phyloP scores from a whole-genome alignment of 2,888 invertebrate species.

The Drosophila pseudotakahashii region DNA sequence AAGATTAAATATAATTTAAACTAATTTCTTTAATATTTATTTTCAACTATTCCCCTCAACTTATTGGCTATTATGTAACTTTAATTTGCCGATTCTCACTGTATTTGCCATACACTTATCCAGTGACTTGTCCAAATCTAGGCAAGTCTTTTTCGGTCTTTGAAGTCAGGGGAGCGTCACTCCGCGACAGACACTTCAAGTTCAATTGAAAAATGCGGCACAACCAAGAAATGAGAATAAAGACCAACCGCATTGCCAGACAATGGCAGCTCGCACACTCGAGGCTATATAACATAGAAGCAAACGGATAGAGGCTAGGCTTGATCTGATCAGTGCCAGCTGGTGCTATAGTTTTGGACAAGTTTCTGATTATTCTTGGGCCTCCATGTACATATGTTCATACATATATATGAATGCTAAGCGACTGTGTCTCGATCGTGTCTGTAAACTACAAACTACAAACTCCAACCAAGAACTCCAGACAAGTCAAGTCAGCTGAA shows the following conservation, averaged over 20 bases:
- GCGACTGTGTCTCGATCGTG: conserved; percentile 58
- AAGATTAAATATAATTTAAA: too few relatives aligned
- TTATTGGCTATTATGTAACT: not conserved
- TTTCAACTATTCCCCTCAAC: not conserved
- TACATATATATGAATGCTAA: conserved; percentile 38
- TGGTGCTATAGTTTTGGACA: conserved; percentile 36
- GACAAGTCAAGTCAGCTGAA: conserved; percentile 41
- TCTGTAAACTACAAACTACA: conserved; percentile 24
- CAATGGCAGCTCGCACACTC: conserved; percentile 49
- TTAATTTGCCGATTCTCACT: conserved; percentile 9
- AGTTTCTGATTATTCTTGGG: conserved; percentile 28
- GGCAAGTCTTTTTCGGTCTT: conserved; percentile 40
- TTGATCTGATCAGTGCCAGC: conserved; percentile 24
- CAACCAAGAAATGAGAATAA: conserved; percentile 50
- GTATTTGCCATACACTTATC: conserved; percentile 13
- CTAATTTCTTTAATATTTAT: too few relatives aligned
- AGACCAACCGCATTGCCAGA: conserved; percentile 75
- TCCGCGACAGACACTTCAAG: conserved; percentile 67
- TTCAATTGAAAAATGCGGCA: conserved; percentile 71
- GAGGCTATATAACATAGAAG: conserved; percentile 13
- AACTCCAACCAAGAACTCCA: conserved; percentile 24
- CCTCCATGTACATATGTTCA: conserved; percentile 1
- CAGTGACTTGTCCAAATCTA: conserved; percentile 30
- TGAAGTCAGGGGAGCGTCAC: conserved; percentile 33
- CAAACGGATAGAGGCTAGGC: conserved; percentile 46